These are phyloP conservation scores for Calycopis cecrops DNA, from an alignment of 1,140 invertebrate genomes.

Conservation along the genomic window DNA sequence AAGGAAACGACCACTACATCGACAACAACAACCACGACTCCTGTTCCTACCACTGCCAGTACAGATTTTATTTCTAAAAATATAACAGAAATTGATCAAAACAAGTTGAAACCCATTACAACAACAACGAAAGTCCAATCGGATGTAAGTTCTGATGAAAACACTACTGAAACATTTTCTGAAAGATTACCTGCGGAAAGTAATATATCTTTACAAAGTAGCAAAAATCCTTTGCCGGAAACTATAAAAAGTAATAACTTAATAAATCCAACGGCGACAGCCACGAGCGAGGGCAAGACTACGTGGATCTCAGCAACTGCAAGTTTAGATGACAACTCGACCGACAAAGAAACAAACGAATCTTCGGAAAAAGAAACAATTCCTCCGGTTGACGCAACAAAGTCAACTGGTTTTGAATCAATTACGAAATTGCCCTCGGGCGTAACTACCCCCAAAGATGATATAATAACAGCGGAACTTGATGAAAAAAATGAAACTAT, in stretches of 20 bases:
- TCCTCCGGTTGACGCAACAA: slow-evolving; percentile 48
- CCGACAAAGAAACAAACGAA: slow-evolving; percentile 35
- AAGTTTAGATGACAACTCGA: slow-evolving; percentile 28
- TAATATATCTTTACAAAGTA: slow-evolving; percentile 54
- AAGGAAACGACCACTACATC: slow-evolving; percentile 35
- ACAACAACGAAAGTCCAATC: slow-evolving; percentile 21
- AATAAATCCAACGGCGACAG: too few species aligned
- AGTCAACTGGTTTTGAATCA: slow-evolving; percentile 61
- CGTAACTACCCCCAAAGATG: slow-evolving; percentile 56
- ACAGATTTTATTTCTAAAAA: slow-evolving; percentile 45
- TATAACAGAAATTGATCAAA: slow-evolving; percentile 46
- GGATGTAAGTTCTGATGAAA: slow-evolving; percentile 24
- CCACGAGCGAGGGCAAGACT: slow-evolving; percentile 23
- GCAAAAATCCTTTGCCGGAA: slow-evolving; percentile 27
- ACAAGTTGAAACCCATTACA: slow-evolving; percentile 44
- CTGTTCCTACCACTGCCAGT: slow-evolving; percentile 31
- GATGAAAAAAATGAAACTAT: slow-evolving; percentile 38
- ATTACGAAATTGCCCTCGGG: slow-evolving; percentile 63
- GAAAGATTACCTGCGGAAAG: slow-evolving; percentile 55
- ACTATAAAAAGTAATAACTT: too few species aligned
- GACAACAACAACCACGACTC: slow-evolving; percentile 21
- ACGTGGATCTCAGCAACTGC: slow-evolving; percentile 42
- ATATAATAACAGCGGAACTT: slow-evolving; percentile 31
- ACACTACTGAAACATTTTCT: slow-evolving; percentile 36
- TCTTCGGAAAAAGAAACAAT: slow-evolving; percentile 37